Percentiles rank a stretch among this genome's conserved stretches.
These are phyloP conservation scores for Agonum fuliginosum DNA, from an alignment of 2,888 invertebrate species.

Conservation along the genomic window DNA sequence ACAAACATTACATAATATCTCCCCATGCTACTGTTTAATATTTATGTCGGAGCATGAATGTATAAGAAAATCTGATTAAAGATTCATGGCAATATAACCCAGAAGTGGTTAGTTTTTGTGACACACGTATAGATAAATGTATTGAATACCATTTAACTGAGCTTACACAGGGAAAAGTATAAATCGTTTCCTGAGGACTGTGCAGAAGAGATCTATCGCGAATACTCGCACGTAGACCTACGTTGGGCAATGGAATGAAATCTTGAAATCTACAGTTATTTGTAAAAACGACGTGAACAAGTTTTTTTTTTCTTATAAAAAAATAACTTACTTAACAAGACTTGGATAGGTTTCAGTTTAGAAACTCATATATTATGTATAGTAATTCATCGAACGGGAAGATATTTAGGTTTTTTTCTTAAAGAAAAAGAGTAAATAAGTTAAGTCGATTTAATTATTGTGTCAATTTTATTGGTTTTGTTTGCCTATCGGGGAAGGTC, in stretches of 20 bases:
- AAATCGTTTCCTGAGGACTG: not conserved
- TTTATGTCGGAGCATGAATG: not conserved
- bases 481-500: no score
- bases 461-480: no score
- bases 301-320: no score
- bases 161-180: not conserved
- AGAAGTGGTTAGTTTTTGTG: not conserved
- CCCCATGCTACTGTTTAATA: not conserved
- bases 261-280: not conserved
- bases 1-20: conserved; percentile 6
- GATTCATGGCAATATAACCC: conserved; percentile 9
- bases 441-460: no score
- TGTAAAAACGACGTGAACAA: no score
- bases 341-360: no score
- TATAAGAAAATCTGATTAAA: not conserved
- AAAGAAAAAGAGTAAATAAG: no score
- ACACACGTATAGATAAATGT: conserved; percentile 1
- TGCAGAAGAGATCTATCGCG: no score
- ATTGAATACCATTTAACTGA: conserved; percentile 17
- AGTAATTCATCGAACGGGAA: no score
- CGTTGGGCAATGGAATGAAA: not conserved
- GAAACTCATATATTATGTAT: no score
- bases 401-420: no score
- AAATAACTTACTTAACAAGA: no score
- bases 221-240: not conserved